Percentiles rank a stretch among this genome's conserved stretches.
These are phyloP conservation scores for Battus philenor DNA, from an alignment of 1,140 invertebrate species.

Conservation along the genomic window DNA sequence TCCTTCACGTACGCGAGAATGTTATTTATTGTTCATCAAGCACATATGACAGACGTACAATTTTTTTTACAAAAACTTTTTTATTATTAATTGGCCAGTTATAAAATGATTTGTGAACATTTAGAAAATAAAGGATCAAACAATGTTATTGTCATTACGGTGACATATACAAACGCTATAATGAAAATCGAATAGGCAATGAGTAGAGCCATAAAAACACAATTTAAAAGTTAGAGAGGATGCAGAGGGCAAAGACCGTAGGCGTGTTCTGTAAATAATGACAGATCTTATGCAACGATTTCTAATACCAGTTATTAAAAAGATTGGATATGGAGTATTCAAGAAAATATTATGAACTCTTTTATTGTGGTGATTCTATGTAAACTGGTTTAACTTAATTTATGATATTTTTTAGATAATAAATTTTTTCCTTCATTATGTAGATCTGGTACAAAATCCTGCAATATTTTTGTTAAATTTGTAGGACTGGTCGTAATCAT, in stretches of 20 bases:
- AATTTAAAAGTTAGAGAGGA: conserved; percentile 3
- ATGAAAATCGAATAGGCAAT: background rate
- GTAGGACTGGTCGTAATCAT: too few relatives aligned
- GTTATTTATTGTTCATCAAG: background rate
- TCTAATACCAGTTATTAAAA: conserved; percentile 14
- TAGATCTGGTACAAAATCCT: too few relatives aligned
- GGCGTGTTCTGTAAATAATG: conserved; percentile 16
- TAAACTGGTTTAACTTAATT: too few relatives aligned
- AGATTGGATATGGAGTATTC: conserved; percentile 14
- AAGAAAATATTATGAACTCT: conserved; percentile 11
- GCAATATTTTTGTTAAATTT: too few relatives aligned
- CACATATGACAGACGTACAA: too few relatives aligned
- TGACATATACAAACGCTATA: background rate
- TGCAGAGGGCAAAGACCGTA: conserved; percentile 10
- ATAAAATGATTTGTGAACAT: too few relatives aligned
- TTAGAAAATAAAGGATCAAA: too few relatives aligned
- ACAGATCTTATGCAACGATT: conserved; percentile 17
- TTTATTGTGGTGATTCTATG: too few relatives aligned
- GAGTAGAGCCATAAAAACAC: conserved; percentile 7
- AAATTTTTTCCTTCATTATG: too few relatives aligned
- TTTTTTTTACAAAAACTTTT: too few relatives aligned
- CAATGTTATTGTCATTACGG: background rate
- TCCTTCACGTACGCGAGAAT: background rate
- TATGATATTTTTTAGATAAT: too few relatives aligned
- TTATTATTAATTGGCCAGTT: too few relatives aligned